Evolutionary conservation across 2,113 vertebrate species (phyloP), one percentile per base, ranked within the genome.

Genomic region (Grammomys surdaster): DNA sequence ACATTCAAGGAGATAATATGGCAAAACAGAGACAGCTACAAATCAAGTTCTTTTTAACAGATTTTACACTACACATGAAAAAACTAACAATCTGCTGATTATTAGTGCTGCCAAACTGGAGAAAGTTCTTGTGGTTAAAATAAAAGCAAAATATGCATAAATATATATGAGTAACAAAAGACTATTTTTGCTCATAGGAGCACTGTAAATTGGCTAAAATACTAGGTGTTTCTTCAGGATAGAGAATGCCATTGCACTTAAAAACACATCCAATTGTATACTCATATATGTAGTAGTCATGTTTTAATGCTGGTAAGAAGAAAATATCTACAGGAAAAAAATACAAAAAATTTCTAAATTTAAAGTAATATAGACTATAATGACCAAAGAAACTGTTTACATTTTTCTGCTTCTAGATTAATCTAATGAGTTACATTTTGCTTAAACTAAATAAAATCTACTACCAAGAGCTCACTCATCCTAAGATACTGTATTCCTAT

Each of bases 201-300:
- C 96, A 98, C 98, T 98, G 43, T 98, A 98, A 99, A 98, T 98
- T 98, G 97, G 98, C 94, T 98, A 98, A 98, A 98, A 98, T 98
- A 94, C 97, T 98, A 99, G 98, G 97, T 98, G 97, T 98, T 98
- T 91, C 97, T 98, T 95, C 95, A 97, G 97, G 98, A 98, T 69
- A 98, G 87, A 98, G 97, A 98, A 98, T 81, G 93, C 80, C 98
- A 98, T 73, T 96, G 78, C 95, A 97, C 97, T 98, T 97, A 94
- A 97, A 98, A 95, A 98, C 96, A 96, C 94, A 98, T 95, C 60
- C 56, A 98, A 86, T 98, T 97, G 85, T 84, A 82, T 91, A 97
- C 73, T 90, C 97, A 48, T 94, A 97, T 95, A 97, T 97, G 93
- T 26, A 96, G 95, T 87, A 98, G 92, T 97, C 98, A 98, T 97